These are phyloP conservation scores for Pelusios castaneus DNA, from an alignment of 2,113 vertebrate species.

Conservation along the genomic window DNA sequence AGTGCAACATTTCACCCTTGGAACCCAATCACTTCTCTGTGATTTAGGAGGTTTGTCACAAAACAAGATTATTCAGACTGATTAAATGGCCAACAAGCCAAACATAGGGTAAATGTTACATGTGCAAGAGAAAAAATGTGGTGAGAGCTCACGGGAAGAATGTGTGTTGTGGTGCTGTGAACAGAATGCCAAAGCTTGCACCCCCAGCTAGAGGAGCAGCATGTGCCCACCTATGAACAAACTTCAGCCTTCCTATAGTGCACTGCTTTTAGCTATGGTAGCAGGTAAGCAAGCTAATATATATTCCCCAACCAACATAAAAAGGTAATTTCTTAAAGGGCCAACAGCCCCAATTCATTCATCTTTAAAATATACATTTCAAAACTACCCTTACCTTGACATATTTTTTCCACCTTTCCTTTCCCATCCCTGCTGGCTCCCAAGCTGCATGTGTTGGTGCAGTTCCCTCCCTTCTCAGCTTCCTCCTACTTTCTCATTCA, in stretches of 20 bases:
- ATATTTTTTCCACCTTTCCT: background rate
- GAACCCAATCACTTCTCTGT: constrained; percentile 59
- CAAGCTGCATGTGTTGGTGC: background rate
- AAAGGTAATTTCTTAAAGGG: background rate
- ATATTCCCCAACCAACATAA: background rate
- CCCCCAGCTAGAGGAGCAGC: background rate
- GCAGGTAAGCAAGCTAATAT: background rate
- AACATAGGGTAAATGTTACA: constrained; percentile 60
- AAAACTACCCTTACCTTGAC: background rate
- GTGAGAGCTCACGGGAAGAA: background rate
- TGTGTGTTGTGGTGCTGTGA: background rate
- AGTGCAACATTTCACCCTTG: constrained; percentile 56
- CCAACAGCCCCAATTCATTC: background rate
- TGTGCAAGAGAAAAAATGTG: constrained; percentile 51
- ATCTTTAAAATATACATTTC: background rate
- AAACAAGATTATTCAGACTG: constrained; percentile 71
- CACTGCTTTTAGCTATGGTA: background rate
- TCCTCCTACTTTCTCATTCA: background rate
- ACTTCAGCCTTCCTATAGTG: background rate
- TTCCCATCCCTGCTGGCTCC: background rate
- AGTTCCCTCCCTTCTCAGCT: background rate
- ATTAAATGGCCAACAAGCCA: constrained; percentile 71
- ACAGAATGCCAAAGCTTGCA: background rate
- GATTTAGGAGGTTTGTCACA: constrained; percentile 71
- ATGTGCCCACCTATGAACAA: background rate